These are phyloP conservation scores for Lymantria monacha DNA, from an alignment of 2,888 invertebrate species.

Conservation along the genomic window DNA sequence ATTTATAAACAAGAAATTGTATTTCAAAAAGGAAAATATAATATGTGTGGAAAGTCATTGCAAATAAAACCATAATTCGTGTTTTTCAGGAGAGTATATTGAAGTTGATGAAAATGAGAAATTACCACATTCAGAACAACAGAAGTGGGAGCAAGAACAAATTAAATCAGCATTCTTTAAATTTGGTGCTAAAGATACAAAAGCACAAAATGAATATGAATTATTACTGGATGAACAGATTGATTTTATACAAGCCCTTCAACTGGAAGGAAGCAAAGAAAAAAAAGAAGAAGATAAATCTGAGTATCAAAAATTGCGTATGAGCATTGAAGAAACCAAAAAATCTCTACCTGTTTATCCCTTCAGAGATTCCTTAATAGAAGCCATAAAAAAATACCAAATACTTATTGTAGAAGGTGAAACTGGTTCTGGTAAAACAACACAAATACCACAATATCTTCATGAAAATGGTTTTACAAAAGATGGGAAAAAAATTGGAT, in stretches of 20 bases:
- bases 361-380: conserved; percentile 93
- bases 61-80: background rate
- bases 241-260: conserved; percentile 96
- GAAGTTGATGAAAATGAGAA: conserved; percentile 94
- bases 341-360: conserved; percentile 96
- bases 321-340: conserved; percentile 95
- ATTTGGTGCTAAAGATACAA: conserved; percentile 95
- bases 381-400: conserved; percentile 95
- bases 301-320: conserved; percentile 85
- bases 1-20: too few species aligned
- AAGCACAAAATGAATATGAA: conserved; percentile 92
- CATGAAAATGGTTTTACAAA: conserved; percentile 95
- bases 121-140: conserved; percentile 91
- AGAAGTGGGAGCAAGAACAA: conserved; percentile 99
- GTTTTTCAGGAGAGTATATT: conserved; percentile 85
- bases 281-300: conserved; percentile 84
- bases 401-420: conserved; percentile 98
- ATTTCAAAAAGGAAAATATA: too few species aligned
- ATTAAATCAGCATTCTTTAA: conserved; percentile 95
- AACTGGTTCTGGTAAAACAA: conserved; percentile 99
- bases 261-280: conserved; percentile 87
- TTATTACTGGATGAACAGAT: conserved; percentile 97
- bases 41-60: too few species aligned
- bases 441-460: conserved; percentile 98
- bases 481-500: conserved; percentile 94